Base-by-base conservation (phyloP, 2,113 vertebrate species). In the Actinemys pallida region DNA sequence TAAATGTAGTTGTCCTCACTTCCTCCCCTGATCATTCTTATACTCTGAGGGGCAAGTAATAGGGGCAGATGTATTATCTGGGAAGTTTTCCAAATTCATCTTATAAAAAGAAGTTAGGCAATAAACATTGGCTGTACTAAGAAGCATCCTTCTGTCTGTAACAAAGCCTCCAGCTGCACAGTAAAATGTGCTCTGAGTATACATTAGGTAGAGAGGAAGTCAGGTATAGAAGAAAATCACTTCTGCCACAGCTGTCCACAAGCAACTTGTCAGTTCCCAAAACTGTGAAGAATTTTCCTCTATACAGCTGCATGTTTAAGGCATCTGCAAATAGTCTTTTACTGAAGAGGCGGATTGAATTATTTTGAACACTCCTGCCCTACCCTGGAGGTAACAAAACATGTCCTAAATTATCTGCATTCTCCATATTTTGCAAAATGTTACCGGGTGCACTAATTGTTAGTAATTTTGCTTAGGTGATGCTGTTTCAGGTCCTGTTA, bases 61-160 rank as follows among this genome's bases (percentile, higher is more conserved):
- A 57, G 94, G 97, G 97, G 96, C 96, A 98, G 97, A 95, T 97
- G 94, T 79, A 96, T 94, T 29, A 42, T 97, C 97, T 98, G 98
- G 97, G 97, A 98, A 97, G 65, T 93, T 88, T 97, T 98, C 97
- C 97, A 98, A 97, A 97, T 96, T 94, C 27, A 57, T 95, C 83
- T 96, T 95, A 8, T 79, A 72, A 96, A 96, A 97, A 97, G 96
- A 90, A 96, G 83, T 93, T 93, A 96, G 83, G 86, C 91, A 42
- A 5, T 97, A 93, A 97, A 90, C 90, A 93, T 45, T 2, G 39
- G 78, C 90, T 95, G 92, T 42, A 39, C 49, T 50, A 86, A 94
- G 59, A 85, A 90, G 75, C 6, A 31, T 95, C 96, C 93, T 97
- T 96, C 95, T 98, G 96, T 95, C 93, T 97, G 3, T 89, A 92